Conservation (phyloP, 1,140 invertebrate species). For the Hypsibius dujardini region DNA sequence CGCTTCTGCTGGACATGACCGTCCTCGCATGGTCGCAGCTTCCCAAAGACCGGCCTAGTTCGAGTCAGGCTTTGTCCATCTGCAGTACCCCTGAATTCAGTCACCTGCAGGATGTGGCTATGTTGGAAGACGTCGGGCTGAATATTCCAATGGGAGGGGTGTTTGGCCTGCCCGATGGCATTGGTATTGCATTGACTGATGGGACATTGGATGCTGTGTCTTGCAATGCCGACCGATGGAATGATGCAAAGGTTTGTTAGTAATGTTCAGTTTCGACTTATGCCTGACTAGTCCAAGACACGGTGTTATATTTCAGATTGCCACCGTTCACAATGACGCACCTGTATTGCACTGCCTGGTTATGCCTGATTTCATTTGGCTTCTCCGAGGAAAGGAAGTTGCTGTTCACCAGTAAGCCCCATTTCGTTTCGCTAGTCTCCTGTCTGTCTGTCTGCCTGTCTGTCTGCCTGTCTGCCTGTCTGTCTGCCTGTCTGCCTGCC, state of each 20-base stretch:
- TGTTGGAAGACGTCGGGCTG: constrained; percentile 31
- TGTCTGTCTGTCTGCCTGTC: too few species aligned
- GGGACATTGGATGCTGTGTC: constrained; percentile 21
- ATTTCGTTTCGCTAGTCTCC: too few species aligned
- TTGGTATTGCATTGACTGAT: constrained; percentile 11
- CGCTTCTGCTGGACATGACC: constrained; percentile 81
- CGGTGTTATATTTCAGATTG: too few species aligned
- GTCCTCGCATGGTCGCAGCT: constrained; percentile 80
- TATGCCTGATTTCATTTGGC: background rate
- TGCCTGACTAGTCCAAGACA: too few species aligned
- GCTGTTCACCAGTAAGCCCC: background rate
- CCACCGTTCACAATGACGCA: background rate
- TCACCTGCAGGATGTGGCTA: constrained; percentile 60
- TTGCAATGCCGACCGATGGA: constrained; percentile 19
- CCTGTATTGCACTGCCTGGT: background rate
- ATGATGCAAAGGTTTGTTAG: background rate
- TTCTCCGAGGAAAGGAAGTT: background rate
- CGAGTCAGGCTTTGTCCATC: constrained; percentile 77
- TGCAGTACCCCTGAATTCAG: constrained; percentile 77
- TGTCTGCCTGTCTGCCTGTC: too few species aligned
- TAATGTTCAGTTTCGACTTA: too few species aligned
- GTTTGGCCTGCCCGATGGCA: constrained; percentile 9
- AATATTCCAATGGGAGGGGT: background rate
- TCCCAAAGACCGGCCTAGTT: constrained; percentile 65
- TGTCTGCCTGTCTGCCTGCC: too few species aligned